phyloP scores from a whole-genome alignment of 2,888 invertebrate genomes.

The Trissoscelio sp. region DNA sequence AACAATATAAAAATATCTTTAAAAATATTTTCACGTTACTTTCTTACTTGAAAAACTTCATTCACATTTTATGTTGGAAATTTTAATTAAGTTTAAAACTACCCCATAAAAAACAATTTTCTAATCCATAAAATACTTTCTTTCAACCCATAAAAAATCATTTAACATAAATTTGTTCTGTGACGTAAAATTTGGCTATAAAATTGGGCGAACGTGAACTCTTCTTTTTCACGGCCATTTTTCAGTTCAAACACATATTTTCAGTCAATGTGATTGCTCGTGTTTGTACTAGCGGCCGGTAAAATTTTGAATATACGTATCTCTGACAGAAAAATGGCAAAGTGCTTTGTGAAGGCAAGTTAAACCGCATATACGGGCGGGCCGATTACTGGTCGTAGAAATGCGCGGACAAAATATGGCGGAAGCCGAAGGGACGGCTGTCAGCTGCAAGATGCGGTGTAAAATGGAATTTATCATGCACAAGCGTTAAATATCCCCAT shows the following conservation, averaged over 20 bases:
- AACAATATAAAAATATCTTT: too few species aligned
- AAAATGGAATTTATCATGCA: slow-evolving; percentile 72
- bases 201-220: slow-evolving; percentile 23
- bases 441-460: slow-evolving; percentile 69
- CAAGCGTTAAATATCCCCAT: slow-evolving; percentile 47
- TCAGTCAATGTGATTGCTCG: slow-evolving; percentile 11
- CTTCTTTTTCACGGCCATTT: neutral
- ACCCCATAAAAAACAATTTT: neutral
- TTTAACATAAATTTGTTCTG: slow-evolving; percentile 33
- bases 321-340: slow-evolving; percentile 16
- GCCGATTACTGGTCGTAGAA: slow-evolving; percentile 43
- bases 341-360: slow-evolving; percentile 41
- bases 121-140: slow-evolving; percentile 3
- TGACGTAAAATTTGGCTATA: slow-evolving; percentile 20
- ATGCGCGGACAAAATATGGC: slow-evolving; percentile 58
- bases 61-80: neutral
- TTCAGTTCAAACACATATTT: slow-evolving; percentile 21
- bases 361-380: slow-evolving; percentile 11
- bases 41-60: too few species aligned
- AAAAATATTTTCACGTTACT: too few species aligned
- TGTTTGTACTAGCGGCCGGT: slow-evolving; percentile 30
- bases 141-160: slow-evolving; percentile 21
- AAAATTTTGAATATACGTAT: slow-evolving; percentile 25
- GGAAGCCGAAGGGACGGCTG: slow-evolving; percentile 68
- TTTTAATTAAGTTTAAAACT: too few species aligned